Base-by-base conservation (phyloP, 2,113 vertebrate genomes). In the Ophthalmolycus amberensis region DNA sequence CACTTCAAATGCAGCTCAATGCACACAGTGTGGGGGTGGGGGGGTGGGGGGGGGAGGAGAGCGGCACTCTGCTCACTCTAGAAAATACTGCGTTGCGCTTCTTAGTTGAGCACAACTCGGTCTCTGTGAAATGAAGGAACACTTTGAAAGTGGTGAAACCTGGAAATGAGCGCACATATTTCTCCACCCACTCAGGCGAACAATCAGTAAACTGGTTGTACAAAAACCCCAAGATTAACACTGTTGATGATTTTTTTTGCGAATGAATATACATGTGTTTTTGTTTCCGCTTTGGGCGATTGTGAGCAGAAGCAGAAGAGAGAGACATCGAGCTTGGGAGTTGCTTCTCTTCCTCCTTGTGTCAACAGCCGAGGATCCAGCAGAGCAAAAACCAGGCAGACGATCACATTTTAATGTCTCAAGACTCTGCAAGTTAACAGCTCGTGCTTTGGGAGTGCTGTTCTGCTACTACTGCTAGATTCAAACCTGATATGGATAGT, bases 1-100 rank as follows among this genome's bases (percentile, higher is more conserved):
- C 77, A 83, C 89, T 90, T 94, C 90, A 93, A 81, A 87, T 91
- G 85, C 75, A 89, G 78, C 88, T 85, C 86, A 58, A 75, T 44
- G 27, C 76, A 82, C 82, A 29, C 77, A 69, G 79, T 52, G 71
- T 56, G 27, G 56, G 48, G 3, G 44, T 3, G 46, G 46, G 83
- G 67, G 71, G 54, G 65, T 56, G 29, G 67, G 69, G n/a, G 8
- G 10, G 3, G 12, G 27, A 14, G 58, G 7, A 3, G 90, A 93
- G 91, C 63, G 12, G 56, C 5, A 46, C 80, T 83, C 83, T 29
- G 76, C 87, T 89, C 75, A 54, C 88, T 80, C 40, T 27, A 77
- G 86, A 84, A 77, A 74, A 77, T 34, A 52, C 75, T 74, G 70
- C 75, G 79, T 79, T 69, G 81, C 75, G 64, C 79, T 89, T 81